Evolutionary conservation across 2,888 invertebrate species (phyloP).

Genomic region (Standfussiana lucernea): DNA sequence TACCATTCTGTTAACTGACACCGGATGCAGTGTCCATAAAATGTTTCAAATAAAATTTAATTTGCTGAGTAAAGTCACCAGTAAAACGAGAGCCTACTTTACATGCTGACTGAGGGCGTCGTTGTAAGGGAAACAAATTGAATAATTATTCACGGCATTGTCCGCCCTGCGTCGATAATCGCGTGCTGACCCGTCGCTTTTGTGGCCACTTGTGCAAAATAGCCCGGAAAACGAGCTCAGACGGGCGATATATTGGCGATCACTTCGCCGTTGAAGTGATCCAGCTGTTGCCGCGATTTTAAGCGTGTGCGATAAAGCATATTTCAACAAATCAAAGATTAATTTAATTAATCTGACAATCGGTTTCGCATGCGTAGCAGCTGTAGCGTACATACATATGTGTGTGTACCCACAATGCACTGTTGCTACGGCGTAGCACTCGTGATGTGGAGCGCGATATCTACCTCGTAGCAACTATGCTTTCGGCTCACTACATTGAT

Average conservation of each 20-base stretch:
- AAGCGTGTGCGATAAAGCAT: constrained; percentile 16
- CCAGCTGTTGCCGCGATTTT: constrained; percentile 43
- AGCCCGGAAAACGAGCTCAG: constrained; percentile 62
- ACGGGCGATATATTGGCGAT: constrained; percentile 68
- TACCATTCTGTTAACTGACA: background rate
- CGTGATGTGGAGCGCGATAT: too few relatives aligned
- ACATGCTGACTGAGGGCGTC: constrained; percentile 55
- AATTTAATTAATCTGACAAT: constrained; percentile 16
- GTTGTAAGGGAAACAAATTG: constrained; percentile 83
- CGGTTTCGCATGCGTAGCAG: background rate
- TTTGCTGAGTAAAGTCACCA: constrained; percentile 28
- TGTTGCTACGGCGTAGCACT: constrained; percentile 15
- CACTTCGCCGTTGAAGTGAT: constrained; percentile 47
- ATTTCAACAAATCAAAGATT: constrained; percentile 31
- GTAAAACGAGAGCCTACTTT: constrained; percentile 59
- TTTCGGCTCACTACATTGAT: background rate
- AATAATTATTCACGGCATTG: constrained; percentile 85
- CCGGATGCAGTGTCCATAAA: constrained; percentile 14
- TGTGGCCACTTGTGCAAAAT: constrained; percentile 75
- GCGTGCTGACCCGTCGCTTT: constrained; percentile 78
- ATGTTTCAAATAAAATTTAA: constrained; percentile 29
- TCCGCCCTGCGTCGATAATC: constrained; percentile 80
- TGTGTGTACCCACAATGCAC: background rate
- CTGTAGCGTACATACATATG: background rate
- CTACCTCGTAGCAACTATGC: background rate